Base-by-base conservation (phyloP, 2,797 vertebrate species). In the Coilia nasus region DNA sequence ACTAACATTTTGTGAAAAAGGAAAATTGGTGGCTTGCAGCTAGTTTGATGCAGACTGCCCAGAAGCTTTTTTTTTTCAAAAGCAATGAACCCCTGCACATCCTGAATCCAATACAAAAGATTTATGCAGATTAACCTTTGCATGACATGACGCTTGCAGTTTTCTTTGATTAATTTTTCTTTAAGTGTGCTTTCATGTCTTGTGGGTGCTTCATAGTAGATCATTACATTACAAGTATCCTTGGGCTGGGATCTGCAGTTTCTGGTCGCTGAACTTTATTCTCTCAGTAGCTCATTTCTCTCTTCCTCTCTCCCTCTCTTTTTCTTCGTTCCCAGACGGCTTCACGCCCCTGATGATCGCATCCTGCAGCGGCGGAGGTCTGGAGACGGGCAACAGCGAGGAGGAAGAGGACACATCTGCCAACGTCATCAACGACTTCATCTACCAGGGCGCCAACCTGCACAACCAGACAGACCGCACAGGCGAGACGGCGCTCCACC, bases 291-390 rank as follows among this genome's bases (percentile, higher is more conserved):
- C 41, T 78, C 11, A 81, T 11, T 59, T 64, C 60, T 64, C n/a
- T 25, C 6, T n/a, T n/a, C n/a, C 57, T n/a, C 57, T 60, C 57
- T n/a, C 57, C 25, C n/a, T 25, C 11, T 71, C 28, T 67, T 23
- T 31, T 15, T 19, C n/a, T 54, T 67, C 83, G 84, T 81, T 57
- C 87, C 19, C 92, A 98, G 98, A 99, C 0, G 98, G 98, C 84
- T 99, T 98, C 93, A 99, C 98, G 0, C 98, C 98, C 0, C 96
- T 99, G 71, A 99, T 99, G 98, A 99, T 99, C 4, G 98, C 98
- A 14, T 98, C 98, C 0, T 99, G 98, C 95, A 99, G 98, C 0
- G 98, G 98, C 0, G 98, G 98, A 57, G 98, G 98, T 75, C 92
- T 99, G 83, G 98, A 99, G 91, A 99, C 97, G 0, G 98, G 97